A percentile compares a stretch with the other conserved stretches of the same genome.
Evolutionary conservation across 2,888 invertebrate genomes (phyloP).

Genomic region (Dendrolimus pini): DNA sequence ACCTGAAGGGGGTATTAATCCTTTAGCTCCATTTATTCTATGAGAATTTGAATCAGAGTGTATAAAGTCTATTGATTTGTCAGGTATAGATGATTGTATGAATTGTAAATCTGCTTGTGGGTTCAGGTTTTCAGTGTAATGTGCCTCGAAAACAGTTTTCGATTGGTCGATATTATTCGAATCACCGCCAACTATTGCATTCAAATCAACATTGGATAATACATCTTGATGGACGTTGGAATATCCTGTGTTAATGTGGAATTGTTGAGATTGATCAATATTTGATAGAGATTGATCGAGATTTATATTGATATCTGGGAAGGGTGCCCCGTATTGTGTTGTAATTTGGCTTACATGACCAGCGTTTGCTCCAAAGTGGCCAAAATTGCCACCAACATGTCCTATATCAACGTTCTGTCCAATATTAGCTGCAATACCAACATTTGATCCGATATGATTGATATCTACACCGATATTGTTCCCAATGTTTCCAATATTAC

Average conservation of each 20-base stretch:
- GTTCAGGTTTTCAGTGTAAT: conserved; percentile 56
- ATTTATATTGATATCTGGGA: neutral
- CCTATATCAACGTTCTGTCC: neutral
- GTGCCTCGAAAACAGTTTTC: conserved; percentile 69
- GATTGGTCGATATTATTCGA: conserved; percentile 67
- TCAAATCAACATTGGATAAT: conserved; percentile 55
- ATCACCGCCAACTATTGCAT: conserved; percentile 61
- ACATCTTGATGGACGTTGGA: conserved; percentile 67
- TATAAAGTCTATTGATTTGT: conserved; percentile 34
- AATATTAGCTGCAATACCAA: neutral
- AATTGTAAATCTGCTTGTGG: conserved; percentile 35
- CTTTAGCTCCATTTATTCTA: conserved; percentile 50
- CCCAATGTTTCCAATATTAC: conserved; percentile 1
- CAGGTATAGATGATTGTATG: conserved; percentile 28
- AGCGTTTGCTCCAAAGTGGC: too few relatives aligned
- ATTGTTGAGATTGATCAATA: conserved; percentile 28
- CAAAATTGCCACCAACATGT: neutral
- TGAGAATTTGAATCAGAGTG: neutral
- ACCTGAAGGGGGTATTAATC: conserved; percentile 77
- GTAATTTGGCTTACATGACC: neutral
- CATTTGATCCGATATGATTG: neutral
- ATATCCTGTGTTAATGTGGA: conserved; percentile 56
- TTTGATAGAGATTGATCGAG: conserved; percentile 7
- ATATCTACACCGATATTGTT: neutral
- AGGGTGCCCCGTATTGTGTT: neutral